Conservation (phyloP, 2,797 vertebrate genomes). For the Pseudochaenichthys georgianus region DNA sequence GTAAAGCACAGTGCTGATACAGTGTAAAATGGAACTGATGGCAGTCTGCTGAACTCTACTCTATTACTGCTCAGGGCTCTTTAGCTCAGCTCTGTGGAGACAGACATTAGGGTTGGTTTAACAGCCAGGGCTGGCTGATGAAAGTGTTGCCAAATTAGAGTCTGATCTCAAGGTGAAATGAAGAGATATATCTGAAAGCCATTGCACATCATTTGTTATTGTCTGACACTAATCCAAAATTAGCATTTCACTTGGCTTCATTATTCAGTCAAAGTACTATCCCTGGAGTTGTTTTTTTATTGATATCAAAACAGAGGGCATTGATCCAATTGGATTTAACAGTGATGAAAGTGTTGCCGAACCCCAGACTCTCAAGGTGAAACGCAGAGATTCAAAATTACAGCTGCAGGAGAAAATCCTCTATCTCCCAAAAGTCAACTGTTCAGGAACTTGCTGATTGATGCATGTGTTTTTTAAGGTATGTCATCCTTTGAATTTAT, state of each 20-base stretch:
- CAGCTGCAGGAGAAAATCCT: conserved; percentile 50
- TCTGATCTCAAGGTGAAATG: conserved; percentile 75
- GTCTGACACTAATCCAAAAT: conserved; percentile 77
- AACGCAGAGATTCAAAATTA: conserved; percentile 60
- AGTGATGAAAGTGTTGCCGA: conserved; percentile 66
- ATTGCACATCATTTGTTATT: conserved; percentile 70
- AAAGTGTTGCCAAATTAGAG: conserved; percentile 68
- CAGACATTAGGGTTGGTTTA: conserved; percentile 64
- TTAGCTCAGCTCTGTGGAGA: conserved; percentile 60
- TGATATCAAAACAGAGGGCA: conserved; percentile 75
- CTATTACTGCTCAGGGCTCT: conserved; percentile 65
- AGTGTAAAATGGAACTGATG: conserved; percentile 51
- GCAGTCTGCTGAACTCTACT: conserved; percentile 62
- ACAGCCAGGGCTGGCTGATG: conserved; percentile 65
- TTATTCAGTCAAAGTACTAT: conserved; percentile 69
- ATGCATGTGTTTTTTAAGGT: conserved; percentile 28
- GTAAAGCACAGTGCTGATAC: conserved; percentile 60
- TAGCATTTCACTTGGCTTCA: conserved; percentile 79
- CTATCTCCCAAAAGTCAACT: conserved; percentile 48
- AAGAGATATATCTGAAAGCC: conserved; percentile 75
- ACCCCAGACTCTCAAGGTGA: conserved; percentile 60
- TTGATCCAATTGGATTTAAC: conserved; percentile 70
- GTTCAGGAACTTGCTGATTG: conserved; percentile 46
- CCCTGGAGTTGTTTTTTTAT: conserved; percentile 66
- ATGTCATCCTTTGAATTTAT: conserved; percentile 34